These are phyloP conservation scores for Cydia strobilella DNA, from an alignment of 1,140 invertebrate genomes.

Conservation along the genomic window DNA sequence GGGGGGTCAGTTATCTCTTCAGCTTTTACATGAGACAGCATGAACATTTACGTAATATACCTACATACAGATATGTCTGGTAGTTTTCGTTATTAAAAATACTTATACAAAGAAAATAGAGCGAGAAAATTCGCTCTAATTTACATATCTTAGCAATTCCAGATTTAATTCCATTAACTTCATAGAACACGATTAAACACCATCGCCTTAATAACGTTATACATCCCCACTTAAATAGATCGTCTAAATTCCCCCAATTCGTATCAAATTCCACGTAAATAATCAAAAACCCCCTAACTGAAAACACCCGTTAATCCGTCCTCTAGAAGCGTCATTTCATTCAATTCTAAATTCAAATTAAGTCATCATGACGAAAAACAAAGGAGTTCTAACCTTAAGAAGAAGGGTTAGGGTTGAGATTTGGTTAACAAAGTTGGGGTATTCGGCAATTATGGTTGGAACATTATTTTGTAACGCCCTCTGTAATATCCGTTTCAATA, in stretches of 20 bases:
- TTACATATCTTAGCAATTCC: neutral
- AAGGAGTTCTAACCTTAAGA: neutral
- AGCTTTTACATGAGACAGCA: too few relatives aligned
- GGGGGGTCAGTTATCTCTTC: too few relatives aligned
- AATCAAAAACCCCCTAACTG: constrained; percentile 26
- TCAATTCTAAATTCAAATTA: constrained; percentile 32
- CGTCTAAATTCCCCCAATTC: constrained; percentile 2
- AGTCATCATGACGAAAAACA: neutral
- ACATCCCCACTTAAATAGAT: neutral
- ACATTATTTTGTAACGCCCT: constrained; percentile 27
- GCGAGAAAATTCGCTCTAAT: too few relatives aligned
- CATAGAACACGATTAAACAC: neutral
- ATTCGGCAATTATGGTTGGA: constrained; percentile 17
- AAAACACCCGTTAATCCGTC: constrained; percentile 7
- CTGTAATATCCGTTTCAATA: constrained; percentile 27
- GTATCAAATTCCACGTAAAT: constrained; percentile 20
- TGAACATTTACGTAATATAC: too few relatives aligned
- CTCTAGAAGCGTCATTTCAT: constrained; percentile 26
- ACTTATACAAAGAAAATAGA: too few relatives aligned
- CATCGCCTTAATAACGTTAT: neutral
- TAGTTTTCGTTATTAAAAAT: too few relatives aligned
- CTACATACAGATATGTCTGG: too few relatives aligned
- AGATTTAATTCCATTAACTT: too few relatives aligned
- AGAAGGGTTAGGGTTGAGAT: neutral
- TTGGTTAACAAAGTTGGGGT: neutral